Evolutionary conservation across 35 echinoderm and acorn worm genomes (phyloP).

Genomic region (Nesometra sesokonis): DNA sequence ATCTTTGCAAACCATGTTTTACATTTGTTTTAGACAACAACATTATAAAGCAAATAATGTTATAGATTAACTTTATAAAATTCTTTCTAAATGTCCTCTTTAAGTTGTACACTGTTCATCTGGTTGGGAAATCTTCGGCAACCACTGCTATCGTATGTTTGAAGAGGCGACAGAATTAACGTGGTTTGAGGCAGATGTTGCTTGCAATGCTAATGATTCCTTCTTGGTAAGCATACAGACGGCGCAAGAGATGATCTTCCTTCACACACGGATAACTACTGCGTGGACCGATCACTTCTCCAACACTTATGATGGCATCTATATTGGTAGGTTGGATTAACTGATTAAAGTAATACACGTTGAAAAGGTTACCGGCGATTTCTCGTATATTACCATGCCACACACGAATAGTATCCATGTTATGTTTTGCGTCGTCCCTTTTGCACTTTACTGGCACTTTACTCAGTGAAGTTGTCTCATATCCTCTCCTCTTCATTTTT

Average conservation of each 20-base stretch:
- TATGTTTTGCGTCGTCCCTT: no score
- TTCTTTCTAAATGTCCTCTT: background rate
- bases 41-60: no score
- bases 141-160: constrained; percentile 57
- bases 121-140: constrained; percentile 44
- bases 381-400: no score
- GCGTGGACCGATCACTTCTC: constrained; percentile 37
- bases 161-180: background rate
- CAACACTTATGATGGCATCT: constrained; percentile 56
- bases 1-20: no score
- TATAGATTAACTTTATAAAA: no score
- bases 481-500: no score
- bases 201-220: constrained; percentile 36
- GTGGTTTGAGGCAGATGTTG: constrained; percentile 58
- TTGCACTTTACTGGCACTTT: no score
- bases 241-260: constrained; percentile 62
- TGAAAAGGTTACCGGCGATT: no score
- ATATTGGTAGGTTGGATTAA: constrained; percentile 44
- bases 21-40: no score
- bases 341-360: no score
- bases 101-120: constrained; percentile 11
- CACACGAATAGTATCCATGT: no score
- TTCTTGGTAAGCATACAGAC: constrained; percentile 62
- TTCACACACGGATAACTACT: constrained; percentile 53
- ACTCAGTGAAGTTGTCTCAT: no score